phyloP scores from a whole-genome alignment of 2,113 vertebrate genomes.

The Centropus unirufus region DNA sequence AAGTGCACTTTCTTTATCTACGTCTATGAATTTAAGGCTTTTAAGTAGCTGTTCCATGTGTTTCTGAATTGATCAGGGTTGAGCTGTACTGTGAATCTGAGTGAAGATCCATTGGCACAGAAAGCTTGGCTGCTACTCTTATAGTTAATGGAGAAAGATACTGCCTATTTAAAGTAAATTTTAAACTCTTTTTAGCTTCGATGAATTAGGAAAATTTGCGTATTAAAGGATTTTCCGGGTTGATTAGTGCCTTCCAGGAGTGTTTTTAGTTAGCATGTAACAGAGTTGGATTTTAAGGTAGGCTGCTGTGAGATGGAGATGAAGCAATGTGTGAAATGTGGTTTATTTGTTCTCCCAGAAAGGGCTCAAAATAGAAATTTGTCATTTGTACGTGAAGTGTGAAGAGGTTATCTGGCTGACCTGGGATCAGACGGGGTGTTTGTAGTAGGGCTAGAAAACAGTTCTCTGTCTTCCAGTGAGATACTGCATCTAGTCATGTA shows the following conservation, averaged over 20 bases:
- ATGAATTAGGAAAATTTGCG: not conserved
- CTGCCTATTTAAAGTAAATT: not conserved
- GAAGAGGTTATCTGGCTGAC: slow-evolving; percentile 12
- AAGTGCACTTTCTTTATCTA: not conserved
- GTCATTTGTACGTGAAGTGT: not conserved
- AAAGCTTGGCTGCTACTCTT: not conserved
- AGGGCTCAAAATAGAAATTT: not conserved
- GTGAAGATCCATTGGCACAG: not conserved
- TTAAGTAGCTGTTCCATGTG: not conserved
- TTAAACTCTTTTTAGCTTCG: not conserved
- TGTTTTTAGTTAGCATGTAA: not conserved
- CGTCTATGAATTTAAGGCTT: not conserved
- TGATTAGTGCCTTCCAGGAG: not conserved
- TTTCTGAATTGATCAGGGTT: not conserved
- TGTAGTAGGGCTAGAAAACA: not conserved
- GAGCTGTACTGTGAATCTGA: not conserved
- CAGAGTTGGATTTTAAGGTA: not conserved
- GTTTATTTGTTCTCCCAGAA: not conserved
- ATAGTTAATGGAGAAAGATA: not conserved
- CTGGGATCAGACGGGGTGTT: not conserved
- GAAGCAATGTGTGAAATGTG: not conserved
- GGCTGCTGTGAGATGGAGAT: not conserved
- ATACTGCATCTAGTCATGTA: too few species aligned
- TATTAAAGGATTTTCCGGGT: not conserved
- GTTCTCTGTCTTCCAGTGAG: not conserved